Percentiles rank a stretch among this genome's conserved stretches.
phyloP scores from a whole-genome alignment of 1,140 invertebrate genomes.

The Aphelenchoides besseyi region DNA sequence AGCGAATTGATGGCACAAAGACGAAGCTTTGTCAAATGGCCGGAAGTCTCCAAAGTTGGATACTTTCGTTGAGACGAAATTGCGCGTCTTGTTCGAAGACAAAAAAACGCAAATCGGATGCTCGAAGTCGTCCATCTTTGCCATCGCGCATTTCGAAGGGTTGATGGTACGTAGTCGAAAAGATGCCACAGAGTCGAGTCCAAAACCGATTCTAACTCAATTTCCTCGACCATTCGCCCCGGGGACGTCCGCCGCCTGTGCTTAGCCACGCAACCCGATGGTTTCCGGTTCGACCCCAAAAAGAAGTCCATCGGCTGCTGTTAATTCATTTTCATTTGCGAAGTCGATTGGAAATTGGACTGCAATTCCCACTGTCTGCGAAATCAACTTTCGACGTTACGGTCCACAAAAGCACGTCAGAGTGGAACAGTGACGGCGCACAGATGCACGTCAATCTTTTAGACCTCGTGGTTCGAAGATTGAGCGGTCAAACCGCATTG shows the following conservation, averaged over 20 bases:
- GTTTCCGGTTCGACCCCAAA: neutral
- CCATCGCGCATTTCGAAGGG: neutral
- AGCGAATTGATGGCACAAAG: neutral
- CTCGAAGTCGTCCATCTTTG: neutral
- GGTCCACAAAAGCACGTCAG: slow-evolving; percentile 1
- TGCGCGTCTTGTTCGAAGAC: neutral
- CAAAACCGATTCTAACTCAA: neutral
- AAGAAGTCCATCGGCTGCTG: neutral
- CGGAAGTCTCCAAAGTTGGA: no score
- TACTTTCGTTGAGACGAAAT: no score
- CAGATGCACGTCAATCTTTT: slow-evolving; percentile 5
- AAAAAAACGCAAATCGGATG: neutral
- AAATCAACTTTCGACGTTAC: no score
- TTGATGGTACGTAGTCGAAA: neutral
- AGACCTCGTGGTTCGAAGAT: neutral
- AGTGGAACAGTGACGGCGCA: neutral
- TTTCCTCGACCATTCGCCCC: neutral
- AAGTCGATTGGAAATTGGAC: neutral
- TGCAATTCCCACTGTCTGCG: no score
- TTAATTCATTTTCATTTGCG: slow-evolving; percentile 4
- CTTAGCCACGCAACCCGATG: neutral
- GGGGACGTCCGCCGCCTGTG: neutral
- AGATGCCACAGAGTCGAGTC: neutral
- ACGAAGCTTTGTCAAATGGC: no score
- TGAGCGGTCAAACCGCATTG: neutral